A percentile compares a stretch with the other conserved stretches of the same genome.
These are phyloP conservation scores for Megaustenia siamemsis DNA, from an alignment of 2,888 invertebrate species.

Conservation along the genomic window DNA sequence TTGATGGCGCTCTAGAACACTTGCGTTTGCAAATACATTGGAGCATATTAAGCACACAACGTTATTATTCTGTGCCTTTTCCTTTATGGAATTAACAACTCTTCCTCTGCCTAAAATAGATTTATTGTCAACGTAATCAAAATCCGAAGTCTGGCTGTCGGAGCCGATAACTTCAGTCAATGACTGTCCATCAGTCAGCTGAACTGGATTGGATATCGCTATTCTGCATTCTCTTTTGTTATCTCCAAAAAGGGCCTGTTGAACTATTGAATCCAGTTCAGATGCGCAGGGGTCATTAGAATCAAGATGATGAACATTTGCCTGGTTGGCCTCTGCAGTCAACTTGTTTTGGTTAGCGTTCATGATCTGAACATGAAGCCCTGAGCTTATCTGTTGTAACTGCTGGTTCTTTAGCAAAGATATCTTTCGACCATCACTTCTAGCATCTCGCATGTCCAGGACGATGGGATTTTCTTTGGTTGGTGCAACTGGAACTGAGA, in stretches of 20 bases:
- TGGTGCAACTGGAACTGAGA: background rate
- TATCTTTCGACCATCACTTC: background rate
- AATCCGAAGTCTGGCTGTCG: background rate
- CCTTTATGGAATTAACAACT: background rate
- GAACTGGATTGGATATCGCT: background rate
- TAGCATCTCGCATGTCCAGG: background rate
- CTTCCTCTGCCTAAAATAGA: background rate
- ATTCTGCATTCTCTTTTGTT: conserved; percentile 29
- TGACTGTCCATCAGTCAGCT: conserved; percentile 7
- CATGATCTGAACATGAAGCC: background rate
- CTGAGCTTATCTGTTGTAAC: background rate
- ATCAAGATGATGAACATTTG: background rate
- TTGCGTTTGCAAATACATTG: conserved; percentile 34
- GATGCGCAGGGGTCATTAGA: background rate
- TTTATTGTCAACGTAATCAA: background rate
- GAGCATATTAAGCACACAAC: conserved; percentile 29
- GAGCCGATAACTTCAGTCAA: background rate
- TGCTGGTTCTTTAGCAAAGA: conserved; percentile 33
- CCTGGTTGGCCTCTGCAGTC: background rate
- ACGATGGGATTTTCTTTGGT: conserved; percentile 27
- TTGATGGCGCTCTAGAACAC: conserved; percentile 44
- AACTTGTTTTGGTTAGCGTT: background rate
- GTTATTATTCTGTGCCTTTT: conserved; percentile 4
- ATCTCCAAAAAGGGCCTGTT: conserved; percentile 36
- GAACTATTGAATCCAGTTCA: conserved; percentile 38